Evolutionary conservation across 2,888 invertebrate species (phyloP), one percentile per base, ranked within the genome.

Genomic region (Orthosia incerta): DNA sequence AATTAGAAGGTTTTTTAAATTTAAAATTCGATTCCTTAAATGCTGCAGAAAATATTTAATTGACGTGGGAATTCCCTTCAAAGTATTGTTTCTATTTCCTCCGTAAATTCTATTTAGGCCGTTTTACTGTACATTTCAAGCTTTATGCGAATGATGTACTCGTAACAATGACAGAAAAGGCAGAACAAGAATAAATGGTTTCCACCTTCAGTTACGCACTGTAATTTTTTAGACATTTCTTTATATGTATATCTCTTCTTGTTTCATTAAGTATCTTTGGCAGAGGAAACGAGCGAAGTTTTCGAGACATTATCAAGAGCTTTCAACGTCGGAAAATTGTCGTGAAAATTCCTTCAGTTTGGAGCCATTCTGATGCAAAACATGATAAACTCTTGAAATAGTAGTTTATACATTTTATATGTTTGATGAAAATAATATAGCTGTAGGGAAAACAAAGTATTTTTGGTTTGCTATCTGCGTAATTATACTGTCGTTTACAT

Each of bases 231-330:
- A n/a, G 9, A 45, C 16, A 18, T 18, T 2, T 16, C 1, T 23
- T 15, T 23, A 31, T n/a, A n/a, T n/a, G 3, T 3, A 26, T 26
- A n/a, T 26, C 39, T 39, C 26, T 59, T 69, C 76, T 56, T 15
- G 67, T 20, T 50, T 13, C 4, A n/a, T 39, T n/a, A 48, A 39
- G 20, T 18, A 63, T 79, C 79, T 72, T 50, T 53, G 79, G 9
- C 2, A 26, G 12, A 31, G 81, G 76, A 89, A 87, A 83, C 80
- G 80, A 85, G 86, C 82, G 87, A 85, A 85, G 85, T 87, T 89
- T 88, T 85, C 86, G 74, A 83, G 80, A 91, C 90, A 89, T 90
- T 90, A 92, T 91, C 91, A 86, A 89, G 88, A 89, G 89, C 87
- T 89, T 88, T 88, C 88, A 87, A 82, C 90, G 87, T 86, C 80